These are phyloP conservation scores for Etheostoma nigrum DNA, from an alignment of 2,797 vertebrate species.

Conservation along the genomic window DNA sequence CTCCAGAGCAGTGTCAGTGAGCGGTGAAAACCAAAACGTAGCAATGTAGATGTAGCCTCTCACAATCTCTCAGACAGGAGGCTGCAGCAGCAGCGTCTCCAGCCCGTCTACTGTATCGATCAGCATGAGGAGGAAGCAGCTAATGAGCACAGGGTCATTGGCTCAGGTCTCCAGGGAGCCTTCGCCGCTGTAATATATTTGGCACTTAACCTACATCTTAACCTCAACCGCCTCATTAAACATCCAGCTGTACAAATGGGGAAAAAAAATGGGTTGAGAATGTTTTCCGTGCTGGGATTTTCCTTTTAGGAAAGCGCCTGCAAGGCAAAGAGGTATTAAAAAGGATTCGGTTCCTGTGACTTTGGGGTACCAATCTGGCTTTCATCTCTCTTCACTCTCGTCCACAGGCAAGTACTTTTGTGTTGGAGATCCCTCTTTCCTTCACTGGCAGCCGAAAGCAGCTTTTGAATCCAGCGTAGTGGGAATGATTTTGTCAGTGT, in stretches of 20 bases:
- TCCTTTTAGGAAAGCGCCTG: slow-evolving; percentile 34
- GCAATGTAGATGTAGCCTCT: too few relatives aligned
- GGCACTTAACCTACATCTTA: slow-evolving; percentile 67
- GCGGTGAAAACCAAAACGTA: too few relatives aligned
- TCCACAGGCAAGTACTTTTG: slow-evolving; percentile 23
- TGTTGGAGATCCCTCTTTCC: neutral
- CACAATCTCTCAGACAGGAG: neutral
- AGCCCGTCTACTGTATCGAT: slow-evolving; percentile 33
- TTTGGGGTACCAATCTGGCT: slow-evolving; percentile 47
- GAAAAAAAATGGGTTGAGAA: slow-evolving; percentile 33
- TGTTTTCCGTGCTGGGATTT: slow-evolving; percentile 44
- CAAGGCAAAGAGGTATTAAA: slow-evolving; percentile 27
- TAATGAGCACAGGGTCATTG: slow-evolving; percentile 40
- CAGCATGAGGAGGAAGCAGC: slow-evolving; percentile 36
- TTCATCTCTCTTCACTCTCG: slow-evolving; percentile 44
- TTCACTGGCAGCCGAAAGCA: neutral
- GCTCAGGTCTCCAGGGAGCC: slow-evolving; percentile 51
- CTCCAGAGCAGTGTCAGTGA: too few relatives aligned
- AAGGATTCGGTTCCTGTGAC: slow-evolving; percentile 51
- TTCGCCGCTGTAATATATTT: slow-evolving; percentile 58
- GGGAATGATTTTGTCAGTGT: slow-evolving; percentile 4
- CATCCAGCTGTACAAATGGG: slow-evolving; percentile 63
- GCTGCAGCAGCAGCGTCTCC: slow-evolving; percentile 12
- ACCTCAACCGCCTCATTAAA: slow-evolving; percentile 62
- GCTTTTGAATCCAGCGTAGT: neutral